phyloP scores from a whole-genome alignment of 2,888 invertebrate species.

The Drosophila mayaguana region DNA sequence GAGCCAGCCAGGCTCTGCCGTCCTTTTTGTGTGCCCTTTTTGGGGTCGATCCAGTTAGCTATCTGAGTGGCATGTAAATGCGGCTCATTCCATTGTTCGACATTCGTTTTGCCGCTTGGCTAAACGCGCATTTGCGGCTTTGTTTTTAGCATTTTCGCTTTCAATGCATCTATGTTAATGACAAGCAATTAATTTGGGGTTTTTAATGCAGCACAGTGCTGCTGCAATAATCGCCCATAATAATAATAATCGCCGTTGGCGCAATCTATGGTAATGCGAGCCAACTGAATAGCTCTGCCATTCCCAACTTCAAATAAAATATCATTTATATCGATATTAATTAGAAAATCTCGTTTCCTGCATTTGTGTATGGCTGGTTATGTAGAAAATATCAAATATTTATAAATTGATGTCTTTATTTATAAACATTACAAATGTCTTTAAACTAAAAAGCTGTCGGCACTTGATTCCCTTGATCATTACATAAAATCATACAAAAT shows the following conservation, averaged over 20 bases:
- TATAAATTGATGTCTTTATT: background rate
- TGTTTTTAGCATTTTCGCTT: conserved; percentile 35
- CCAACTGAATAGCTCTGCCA: background rate
- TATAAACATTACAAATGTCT: background rate
- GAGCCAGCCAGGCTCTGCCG: conserved; percentile 17
- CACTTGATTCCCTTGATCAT: background rate
- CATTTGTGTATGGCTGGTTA: background rate
- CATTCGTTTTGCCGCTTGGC: conserved; percentile 37
- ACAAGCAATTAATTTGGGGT: conserved; percentile 69
- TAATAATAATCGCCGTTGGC: background rate
- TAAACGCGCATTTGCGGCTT: conserved; percentile 35
- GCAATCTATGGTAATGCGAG: background rate
- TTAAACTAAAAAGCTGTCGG: background rate
- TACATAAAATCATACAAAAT: no score
- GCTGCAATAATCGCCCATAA: conserved; percentile 9
- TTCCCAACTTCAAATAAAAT: background rate
- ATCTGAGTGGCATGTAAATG: conserved; percentile 44
- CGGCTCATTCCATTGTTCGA: conserved; percentile 31
- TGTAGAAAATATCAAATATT: background rate
- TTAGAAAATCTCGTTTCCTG: background rate
- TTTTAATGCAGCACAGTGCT: conserved; percentile 40
- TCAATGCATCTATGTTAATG: conserved; percentile 68
- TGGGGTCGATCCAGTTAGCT: conserved; percentile 5
- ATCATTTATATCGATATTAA: conserved; percentile 4
- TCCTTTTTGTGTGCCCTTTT: conserved; percentile 36